Percentiles rank a stretch among this genome's conserved stretches.
Evolutionary conservation across 2,113 vertebrate genomes (phyloP).

Genomic region (Cephalophus harveyi): DNA sequence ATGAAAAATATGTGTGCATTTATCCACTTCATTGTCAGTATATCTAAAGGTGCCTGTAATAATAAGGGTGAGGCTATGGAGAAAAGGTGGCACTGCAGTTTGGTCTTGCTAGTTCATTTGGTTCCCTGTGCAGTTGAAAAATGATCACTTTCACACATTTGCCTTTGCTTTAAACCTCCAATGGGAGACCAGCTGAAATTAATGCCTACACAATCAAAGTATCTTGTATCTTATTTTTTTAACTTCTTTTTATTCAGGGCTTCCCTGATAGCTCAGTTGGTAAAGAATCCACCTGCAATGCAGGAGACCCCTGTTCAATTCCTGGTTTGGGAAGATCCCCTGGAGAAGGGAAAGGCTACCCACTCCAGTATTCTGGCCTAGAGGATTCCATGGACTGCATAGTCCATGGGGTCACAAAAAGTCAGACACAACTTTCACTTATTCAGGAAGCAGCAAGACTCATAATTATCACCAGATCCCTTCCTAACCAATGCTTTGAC

Average conservation of each 20-base stretch:
- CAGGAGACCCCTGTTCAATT: neutral
- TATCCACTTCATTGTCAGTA: neutral
- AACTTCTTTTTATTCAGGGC: neutral
- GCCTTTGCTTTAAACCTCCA: neutral
- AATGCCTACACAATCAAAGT: neutral
- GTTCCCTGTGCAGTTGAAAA: neutral
- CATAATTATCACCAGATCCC: neutral
- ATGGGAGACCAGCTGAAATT: neutral
- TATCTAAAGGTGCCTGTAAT: neutral
- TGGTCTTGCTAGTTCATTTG: neutral
- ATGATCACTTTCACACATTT: neutral
- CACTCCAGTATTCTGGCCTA: neutral
- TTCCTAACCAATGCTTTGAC: neutral
- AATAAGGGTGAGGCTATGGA: neutral
- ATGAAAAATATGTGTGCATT: neutral
- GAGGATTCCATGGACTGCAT: neutral
- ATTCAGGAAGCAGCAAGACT: neutral
- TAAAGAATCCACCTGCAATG: neutral
- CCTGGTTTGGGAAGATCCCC: neutral
- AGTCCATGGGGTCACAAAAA: neutral
- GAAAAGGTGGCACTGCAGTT: neutral
- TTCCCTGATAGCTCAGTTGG: neutral
- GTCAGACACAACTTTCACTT: neutral
- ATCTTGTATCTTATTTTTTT: neutral
- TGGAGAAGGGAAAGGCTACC: neutral